These are phyloP conservation scores for Nycticryphes semicollaris DNA, from an alignment of 2,113 vertebrate genomes.

Conservation along the genomic window DNA sequence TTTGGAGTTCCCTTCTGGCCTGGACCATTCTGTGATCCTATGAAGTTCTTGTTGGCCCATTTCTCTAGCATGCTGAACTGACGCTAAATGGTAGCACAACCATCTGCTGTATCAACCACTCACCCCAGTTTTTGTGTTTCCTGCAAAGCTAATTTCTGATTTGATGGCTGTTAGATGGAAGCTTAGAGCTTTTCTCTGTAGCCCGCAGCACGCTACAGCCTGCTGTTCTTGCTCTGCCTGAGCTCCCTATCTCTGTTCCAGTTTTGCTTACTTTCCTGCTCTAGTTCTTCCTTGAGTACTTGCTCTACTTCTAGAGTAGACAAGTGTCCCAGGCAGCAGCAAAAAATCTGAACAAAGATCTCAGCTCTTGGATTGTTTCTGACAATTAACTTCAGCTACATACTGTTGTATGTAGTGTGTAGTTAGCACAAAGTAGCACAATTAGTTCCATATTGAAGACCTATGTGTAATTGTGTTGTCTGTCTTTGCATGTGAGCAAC, in stretches of 20 bases:
- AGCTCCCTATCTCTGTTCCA: neutral
- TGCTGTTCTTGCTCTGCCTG: neutral
- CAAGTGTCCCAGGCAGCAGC: neutral
- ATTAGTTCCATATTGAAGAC: conserved; percentile 9
- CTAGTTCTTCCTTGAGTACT: neutral
- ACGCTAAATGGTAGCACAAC: neutral
- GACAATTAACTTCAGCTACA: neutral
- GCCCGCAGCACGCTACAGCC: neutral
- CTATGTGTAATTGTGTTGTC: neutral
- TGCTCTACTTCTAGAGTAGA: neutral
- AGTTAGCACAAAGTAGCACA: neutral
- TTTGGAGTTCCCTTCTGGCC: too few relatives aligned
- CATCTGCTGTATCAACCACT: neutral
- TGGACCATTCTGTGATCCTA: too few relatives aligned
- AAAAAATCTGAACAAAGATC: neutral
- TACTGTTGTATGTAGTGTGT: neutral
- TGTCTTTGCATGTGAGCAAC: neutral
- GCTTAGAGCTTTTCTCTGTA: neutral
- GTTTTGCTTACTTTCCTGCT: neutral
- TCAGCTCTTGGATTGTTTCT: neutral
- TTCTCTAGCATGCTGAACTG: neutral
- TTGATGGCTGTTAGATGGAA: neutral
- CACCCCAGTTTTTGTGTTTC: neutral
- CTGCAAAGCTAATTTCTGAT: neutral
- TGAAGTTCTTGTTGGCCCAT: neutral